Evolutionary conservation across 2,113 vertebrate species (phyloP).

Genomic region (Donacobius atricapilla): DNA sequence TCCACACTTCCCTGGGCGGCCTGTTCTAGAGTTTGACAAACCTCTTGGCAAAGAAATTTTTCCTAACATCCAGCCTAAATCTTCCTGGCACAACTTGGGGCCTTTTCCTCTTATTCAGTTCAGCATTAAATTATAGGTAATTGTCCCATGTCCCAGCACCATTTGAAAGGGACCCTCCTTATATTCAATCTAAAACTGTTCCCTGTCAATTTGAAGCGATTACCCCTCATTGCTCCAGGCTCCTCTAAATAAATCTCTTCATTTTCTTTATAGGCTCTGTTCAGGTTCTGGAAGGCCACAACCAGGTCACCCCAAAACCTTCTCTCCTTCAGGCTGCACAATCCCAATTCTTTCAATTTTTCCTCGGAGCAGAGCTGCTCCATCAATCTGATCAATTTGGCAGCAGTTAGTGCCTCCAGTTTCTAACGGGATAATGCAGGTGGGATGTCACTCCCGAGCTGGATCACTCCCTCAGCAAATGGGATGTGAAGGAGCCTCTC

Average conservation of each 20-base stretch:
- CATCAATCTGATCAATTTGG: not conserved
- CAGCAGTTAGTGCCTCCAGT: not conserved
- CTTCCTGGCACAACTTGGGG: not conserved
- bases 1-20: not conserved
- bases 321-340: not conserved
- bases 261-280: not conserved
- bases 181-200: not conserved
- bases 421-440: not conserved
- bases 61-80: not conserved
- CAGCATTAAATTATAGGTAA: not conserved
- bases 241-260: not conserved
- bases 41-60: not conserved
- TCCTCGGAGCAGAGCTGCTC: not conserved
- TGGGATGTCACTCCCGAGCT: not conserved
- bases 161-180: not conserved
- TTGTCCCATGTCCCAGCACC: rapidly evolving
- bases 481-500: not conserved
- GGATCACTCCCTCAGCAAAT: not conserved
- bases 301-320: not conserved
- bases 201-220: not conserved
- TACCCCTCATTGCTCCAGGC: not conserved
- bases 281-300: not conserved
- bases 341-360: not conserved
- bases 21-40: not conserved
- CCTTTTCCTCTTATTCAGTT: not conserved